These are phyloP conservation scores for Triplophysa rosa DNA, from an alignment of 2,113 vertebrate species.

Conservation along the genomic window DNA sequence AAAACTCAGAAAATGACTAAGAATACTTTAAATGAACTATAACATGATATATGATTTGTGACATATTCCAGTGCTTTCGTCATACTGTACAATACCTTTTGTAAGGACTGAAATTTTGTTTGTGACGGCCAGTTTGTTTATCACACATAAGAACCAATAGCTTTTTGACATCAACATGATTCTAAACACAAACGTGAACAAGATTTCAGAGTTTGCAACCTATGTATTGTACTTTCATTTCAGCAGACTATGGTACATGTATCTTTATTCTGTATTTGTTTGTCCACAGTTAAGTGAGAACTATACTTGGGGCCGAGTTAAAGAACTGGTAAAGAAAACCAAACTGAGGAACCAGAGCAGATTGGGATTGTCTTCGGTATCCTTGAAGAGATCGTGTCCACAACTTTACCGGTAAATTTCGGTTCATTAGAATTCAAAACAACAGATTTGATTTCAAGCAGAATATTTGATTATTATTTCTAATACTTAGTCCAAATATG, in stretches of 20 bases:
- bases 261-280: slow-evolving; percentile 15
- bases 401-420: slow-evolving; percentile 79
- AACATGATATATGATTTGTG: too few relatives aligned
- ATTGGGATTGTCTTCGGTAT: slow-evolving; percentile 71
- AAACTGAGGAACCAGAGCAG: slow-evolving; percentile 74
- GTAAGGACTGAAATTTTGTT: too few relatives aligned
- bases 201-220: too few relatives aligned
- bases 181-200: too few relatives aligned
- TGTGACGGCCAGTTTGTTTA: too few relatives aligned
- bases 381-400: slow-evolving; percentile 85
- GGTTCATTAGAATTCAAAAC: slow-evolving; percentile 23
- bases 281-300: slow-evolving; percentile 70
- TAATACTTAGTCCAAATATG: neutral
- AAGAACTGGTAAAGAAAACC: slow-evolving; percentile 79
- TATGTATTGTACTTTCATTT: neutral
- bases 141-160: too few relatives aligned
- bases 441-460: slow-evolving; percentile 10
- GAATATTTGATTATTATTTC: slow-evolving; percentile 9
- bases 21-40: too few relatives aligned
- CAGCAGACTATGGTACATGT: neutral
- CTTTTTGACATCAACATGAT: too few relatives aligned
- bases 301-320: slow-evolving; percentile 78
- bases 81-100: too few relatives aligned
- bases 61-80: too few relatives aligned
- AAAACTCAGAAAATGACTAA: too few relatives aligned